phyloP scores from a whole-genome alignment of 2,113 vertebrate species.

The Dromiciops gliroides region DNA sequence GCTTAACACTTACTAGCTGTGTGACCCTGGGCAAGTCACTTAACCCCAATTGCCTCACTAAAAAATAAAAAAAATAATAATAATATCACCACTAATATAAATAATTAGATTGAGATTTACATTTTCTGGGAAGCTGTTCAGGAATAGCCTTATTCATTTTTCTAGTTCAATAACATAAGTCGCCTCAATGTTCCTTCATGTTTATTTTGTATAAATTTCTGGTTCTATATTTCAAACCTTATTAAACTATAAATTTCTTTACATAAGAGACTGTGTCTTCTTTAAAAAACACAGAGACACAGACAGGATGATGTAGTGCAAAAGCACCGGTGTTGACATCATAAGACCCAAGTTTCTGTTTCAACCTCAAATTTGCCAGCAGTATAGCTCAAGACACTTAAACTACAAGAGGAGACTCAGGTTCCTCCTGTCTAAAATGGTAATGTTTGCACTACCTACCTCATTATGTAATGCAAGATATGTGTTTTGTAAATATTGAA shows the following conservation, averaged over 20 bases:
- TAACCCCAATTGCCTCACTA: too few relatives aligned
- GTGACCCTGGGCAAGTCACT: too few relatives aligned
- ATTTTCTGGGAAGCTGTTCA: not conserved
- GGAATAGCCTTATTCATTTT: not conserved
- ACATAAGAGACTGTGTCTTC: not conserved
- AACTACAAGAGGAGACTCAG: not conserved
- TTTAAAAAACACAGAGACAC: not conserved
- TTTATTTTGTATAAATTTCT: not conserved
- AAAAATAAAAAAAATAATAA: too few relatives aligned
- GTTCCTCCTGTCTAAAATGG: not conserved
- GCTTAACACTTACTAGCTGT: too few relatives aligned
- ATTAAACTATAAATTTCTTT: not conserved
- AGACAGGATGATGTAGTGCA: not conserved
- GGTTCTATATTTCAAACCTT: not conserved
- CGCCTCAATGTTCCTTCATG: not conserved
- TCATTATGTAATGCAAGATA: not conserved
- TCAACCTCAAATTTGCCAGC: not conserved
- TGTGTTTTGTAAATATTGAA: not conserved
- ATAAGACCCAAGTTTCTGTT: not conserved
- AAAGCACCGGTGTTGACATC: not conserved
- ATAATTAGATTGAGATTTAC: not conserved
- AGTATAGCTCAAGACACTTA: not conserved
- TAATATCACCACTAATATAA: not conserved
- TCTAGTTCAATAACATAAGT: not conserved
- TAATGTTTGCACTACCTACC: not conserved